Conservation (phyloP, 64 coral and sea anemone species). For the Montipora capricornis region DNA sequence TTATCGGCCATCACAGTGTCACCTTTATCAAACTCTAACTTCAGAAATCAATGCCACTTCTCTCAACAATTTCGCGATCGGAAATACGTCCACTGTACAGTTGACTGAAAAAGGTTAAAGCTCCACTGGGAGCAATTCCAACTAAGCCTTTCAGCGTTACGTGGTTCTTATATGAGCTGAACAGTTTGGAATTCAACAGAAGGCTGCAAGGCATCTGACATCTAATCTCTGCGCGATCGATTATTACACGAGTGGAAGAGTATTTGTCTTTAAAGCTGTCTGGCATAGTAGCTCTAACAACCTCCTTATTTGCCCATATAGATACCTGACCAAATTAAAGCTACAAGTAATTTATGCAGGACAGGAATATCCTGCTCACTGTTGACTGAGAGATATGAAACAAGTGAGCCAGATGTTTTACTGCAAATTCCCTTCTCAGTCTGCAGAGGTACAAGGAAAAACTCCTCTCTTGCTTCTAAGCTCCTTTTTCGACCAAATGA, state of each 20-base stretch:
- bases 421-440: constrained; percentile 56
- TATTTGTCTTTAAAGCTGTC: too few relatives aligned
- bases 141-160: too few relatives aligned
- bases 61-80: constrained; percentile 48
- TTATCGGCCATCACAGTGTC: neutral
- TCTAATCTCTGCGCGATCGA: too few relatives aligned
- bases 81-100: neutral
- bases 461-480: constrained; percentile 51
- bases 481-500: constrained; percentile 29
- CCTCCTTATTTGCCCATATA: constrained; percentile 23
- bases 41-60: constrained; percentile 46
- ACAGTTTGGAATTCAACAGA: too few relatives aligned
- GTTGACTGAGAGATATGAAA: constrained; percentile 58
- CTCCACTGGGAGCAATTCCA: constrained; percentile 7
- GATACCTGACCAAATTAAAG: constrained; percentile 47
- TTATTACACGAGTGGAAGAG: too few relatives aligned
- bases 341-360: constrained; percentile 62
- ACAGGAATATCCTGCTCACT: constrained; percentile 26
- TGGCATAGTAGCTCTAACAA: too few relatives aligned
- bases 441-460: constrained; percentile 74
- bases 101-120: constrained; percentile 42
- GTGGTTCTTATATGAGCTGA: too few relatives aligned
- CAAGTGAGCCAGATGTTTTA: constrained; percentile 44
- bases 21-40: neutral
- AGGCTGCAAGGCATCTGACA: too few relatives aligned